Evolutionary conservation across 2,888 invertebrate genomes (phyloP), one percentile per base, ranked within the genome.

Genomic region (Dasysyrphus albostriatus): DNA sequence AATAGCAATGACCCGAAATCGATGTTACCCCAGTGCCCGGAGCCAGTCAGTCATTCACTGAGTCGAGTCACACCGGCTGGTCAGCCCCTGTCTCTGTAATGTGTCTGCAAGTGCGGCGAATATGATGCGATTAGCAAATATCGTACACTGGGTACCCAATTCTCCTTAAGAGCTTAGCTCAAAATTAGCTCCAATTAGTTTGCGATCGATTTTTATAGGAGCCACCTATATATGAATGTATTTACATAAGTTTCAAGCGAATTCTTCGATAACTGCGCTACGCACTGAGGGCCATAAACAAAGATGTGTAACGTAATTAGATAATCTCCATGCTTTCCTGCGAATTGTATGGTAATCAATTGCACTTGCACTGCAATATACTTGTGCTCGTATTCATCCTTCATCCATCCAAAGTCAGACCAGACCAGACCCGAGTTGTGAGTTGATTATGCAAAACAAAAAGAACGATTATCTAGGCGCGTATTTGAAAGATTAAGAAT

Each of bases 1-100:
- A 87, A 85, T 85, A 85, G 78, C 87, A 87, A 79, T 87, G 87
- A 87, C 83, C 83, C 87, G 87, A 82, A 83, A 83, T 75, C 70
- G 70, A 56, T 69, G 69, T 63, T 79, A 83, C 74, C 70, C 75
- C 74, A 77, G 74, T 87, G 77, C 65, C 70, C 70, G 63, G 51
- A 69, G 59, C 69, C 42, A 70, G 61, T 44, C 61, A 54, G 63
- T 80, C 59, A 72, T 80, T 72, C 73, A 76, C 44, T 76, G 63
- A 77, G 16, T 49, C 63, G 61, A 59, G 16, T 56, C 76, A 61
- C 16, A 37, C 56, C 19, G 49, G 24, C 51, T 8, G 29, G 12
- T 49, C 39, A 10, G 39, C 49, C 34, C 61, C 29, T 37, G 47
- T 19, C 58, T 44, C 10, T 67, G 81, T 73, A 63, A 24, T 24